Base-by-base conservation (phyloP, 2,888 invertebrate genomes). In the Trisateles emortualis region DNA sequence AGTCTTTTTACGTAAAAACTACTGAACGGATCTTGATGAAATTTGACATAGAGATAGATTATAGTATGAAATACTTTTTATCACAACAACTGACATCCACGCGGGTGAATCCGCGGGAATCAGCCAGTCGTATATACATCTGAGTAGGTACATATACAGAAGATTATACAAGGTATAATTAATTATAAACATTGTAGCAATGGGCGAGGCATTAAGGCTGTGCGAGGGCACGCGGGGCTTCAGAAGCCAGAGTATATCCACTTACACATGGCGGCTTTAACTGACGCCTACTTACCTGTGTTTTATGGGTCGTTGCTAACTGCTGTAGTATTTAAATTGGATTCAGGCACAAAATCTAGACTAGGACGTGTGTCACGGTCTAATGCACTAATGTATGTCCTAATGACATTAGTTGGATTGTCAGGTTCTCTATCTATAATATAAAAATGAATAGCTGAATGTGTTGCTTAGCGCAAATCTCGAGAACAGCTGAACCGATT, bases 201-300 rank as follows among this genome's bases (percentile, higher is more conserved):
- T 53, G 62, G 60, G 44, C 54, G 53, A 17, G 43, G 76, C 62
- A 72, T 72, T 79, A 76, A 72, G 71, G 53, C 56, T 49, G 60
- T n/a, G 54, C 66, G 72, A 76, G 74, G 72, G 64, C 68, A 56
- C 57, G 73, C 32, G 52, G 64, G 82, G 82, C 79, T 82, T 82
- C 81, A n/a, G 75, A 77, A 76, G 81, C 81, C 81, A 38, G 8
- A 3, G 38, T 59, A 68, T 63, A 82, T 82, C 82, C 82, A 81
- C 76, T 82, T 82, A 81, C 50, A 46, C 47, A 54, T 51, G 54
- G 10, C 53, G 74, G 78, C 72, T 76, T 80, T 68, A 51, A 47
- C 45, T 40, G 57, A 41, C 68, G 48, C 45, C 64, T 72, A 72
- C 79, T 76, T 76, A 77, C 59, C 46, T 54, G 52, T 68, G 72